These are phyloP conservation scores for Eretmochelys imbricata DNA, from an alignment of 2,113 vertebrate species.

Conservation along the genomic window DNA sequence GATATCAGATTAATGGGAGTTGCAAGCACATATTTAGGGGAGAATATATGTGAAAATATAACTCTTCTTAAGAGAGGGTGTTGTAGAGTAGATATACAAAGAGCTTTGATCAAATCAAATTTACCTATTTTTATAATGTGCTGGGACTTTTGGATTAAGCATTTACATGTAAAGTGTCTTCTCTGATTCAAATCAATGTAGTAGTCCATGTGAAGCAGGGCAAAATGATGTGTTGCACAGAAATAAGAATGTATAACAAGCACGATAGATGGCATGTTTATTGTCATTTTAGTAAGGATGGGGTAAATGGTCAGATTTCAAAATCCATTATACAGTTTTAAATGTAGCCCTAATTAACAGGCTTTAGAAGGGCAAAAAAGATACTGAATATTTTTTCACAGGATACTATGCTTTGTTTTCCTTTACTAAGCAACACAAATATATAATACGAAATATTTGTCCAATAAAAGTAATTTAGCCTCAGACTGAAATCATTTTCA, in stretches of 20 bases:
- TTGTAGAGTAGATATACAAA: neutral
- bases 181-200: neutral
- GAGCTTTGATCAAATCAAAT: conserved; percentile 17
- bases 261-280: neutral
- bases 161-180: neutral
- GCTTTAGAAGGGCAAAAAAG: neutral
- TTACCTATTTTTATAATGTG: neutral
- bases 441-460: neutral
- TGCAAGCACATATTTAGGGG: neutral
- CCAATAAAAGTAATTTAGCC: neutral
- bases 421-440: neutral
- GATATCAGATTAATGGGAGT: neutral
- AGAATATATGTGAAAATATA: neutral
- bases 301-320: neutral
- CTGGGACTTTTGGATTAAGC: conserved; percentile 1
- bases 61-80: neutral
- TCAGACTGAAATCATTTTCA: neutral
- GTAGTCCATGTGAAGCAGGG: neutral
- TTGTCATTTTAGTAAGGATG: neutral
- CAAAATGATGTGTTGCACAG: neutral
- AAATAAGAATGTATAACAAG: neutral
- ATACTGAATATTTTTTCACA: neutral
- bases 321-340: neutral
- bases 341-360: neutral
- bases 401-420: neutral